Conservation (phyloP, 23 tunicate genomes). For the Halocynthia roretzi region DNA sequence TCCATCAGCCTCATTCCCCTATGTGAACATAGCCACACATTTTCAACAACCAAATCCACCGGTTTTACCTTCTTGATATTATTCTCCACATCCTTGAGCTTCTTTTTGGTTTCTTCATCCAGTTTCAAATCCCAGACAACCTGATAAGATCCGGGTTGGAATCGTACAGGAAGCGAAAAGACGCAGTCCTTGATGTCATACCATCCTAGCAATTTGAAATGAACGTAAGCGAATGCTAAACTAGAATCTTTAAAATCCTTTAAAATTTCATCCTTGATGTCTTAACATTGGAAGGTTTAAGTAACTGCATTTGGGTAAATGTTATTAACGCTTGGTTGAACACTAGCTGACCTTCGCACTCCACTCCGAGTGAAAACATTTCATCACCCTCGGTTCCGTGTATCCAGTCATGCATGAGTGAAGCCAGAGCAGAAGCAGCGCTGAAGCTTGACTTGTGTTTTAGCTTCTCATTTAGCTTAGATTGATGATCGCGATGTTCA, state of each 20-base stretch:
- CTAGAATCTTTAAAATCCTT: too few species aligned
- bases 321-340: too few species aligned
- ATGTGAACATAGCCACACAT: neutral
- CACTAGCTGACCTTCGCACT: conserved; percentile 43
- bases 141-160: conserved; percentile 47
- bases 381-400: conserved; percentile 44
- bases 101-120: conserved; percentile 25
- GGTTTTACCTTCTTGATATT: conserved; percentile 38
- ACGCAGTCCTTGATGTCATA: conserved; percentile 64
- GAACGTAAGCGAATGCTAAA: too few species aligned
- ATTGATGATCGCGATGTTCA: conserved; percentile 28
- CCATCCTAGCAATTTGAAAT: conserved; percentile 27
- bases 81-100: conserved; percentile 35
- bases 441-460: conserved; percentile 47
- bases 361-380: conserved; percentile 64
- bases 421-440: conserved; percentile 65
- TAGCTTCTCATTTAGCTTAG: conserved; percentile 16
- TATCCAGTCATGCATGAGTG: conserved; percentile 78
- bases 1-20: neutral
- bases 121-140: conserved; percentile 50
- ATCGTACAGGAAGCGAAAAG: conserved; percentile 67
- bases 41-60: neutral
- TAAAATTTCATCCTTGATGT: neutral
- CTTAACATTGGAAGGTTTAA: too few species aligned
- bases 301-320: too few species aligned